Evolutionary conservation across 1,140 invertebrate genomes (phyloP).

Genomic region (Helicoverpa armigera): DNA sequence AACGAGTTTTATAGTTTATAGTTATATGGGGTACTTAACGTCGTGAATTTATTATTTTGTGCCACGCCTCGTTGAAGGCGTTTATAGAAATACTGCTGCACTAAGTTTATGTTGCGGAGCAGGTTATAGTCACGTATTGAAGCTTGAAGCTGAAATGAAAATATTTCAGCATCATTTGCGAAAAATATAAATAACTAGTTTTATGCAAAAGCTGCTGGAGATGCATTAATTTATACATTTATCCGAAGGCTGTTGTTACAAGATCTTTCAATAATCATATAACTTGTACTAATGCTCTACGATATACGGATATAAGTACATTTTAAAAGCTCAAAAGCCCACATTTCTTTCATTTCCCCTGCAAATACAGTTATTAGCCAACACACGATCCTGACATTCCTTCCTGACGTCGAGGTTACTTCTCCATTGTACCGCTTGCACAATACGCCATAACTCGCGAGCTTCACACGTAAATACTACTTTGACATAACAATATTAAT

Average conservation of each 20-base stretch:
- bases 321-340: too few relatives aligned
- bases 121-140: too few relatives aligned
- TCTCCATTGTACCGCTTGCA: constrained; percentile 16
- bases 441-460: constrained; percentile 26
- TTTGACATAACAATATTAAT: constrained; percentile 45
- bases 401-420: background rate
- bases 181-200: too few relatives aligned
- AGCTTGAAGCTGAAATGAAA: too few relatives aligned
- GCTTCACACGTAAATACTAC: constrained; percentile 20
- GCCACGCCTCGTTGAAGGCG: background rate
- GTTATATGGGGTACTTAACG: constrained; percentile 21
- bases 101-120: background rate
- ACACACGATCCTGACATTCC: background rate
- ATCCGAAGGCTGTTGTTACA: too few relatives aligned
- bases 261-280: too few relatives aligned
- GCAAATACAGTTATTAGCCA: background rate
- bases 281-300: too few relatives aligned
- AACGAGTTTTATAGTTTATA: background rate
- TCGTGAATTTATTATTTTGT: constrained; percentile 27
- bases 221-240: too few relatives aligned
- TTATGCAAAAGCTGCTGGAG: too few relatives aligned
- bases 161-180: too few relatives aligned
- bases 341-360: too few relatives aligned
- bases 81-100: constrained; percentile 16
- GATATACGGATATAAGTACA: too few relatives aligned